Evolutionary conservation across 2,888 invertebrate species (phyloP), one percentile per base, ranked within the genome.

Genomic region (Strigamia transsilvanica): DNA sequence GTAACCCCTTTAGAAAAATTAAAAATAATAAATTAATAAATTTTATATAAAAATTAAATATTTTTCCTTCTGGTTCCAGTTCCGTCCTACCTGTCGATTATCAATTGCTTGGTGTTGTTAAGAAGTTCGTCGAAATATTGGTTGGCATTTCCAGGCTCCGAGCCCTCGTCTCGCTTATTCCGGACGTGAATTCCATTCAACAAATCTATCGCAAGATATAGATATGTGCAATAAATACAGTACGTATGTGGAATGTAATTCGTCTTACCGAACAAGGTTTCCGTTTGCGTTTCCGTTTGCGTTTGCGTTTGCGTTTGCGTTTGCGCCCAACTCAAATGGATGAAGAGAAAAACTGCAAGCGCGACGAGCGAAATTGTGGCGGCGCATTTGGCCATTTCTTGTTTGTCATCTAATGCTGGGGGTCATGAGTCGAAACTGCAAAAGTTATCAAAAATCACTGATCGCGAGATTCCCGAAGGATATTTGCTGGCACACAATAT

Each of bases 81-180:
- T n/a, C n/a, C 27, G 27, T n/a, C 6, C 38, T n/a, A 80, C 80
- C 80, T 46, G 23, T 80, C 80, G 46, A 80, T 23, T 10, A 80
- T 51, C 23, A 80, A 56, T 27, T 80, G 21, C 10, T 46, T 42
- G 0, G 80, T 80, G 27, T 80, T 80, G 21, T 80, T 80, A n/a
- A 80, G 80, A 23, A 80, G 23, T 51, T 80, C 46, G 21, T 80
- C 80, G 32, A 80, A 80, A 10, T 51, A 80, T 46, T 46, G 21
- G 27, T 80, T 80, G 23, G 80, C 80, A 80, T 80, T 80, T 10
- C 80, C 80, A 7, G 42, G 80, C 46, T 80, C 80, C 2, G 80
- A 51, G 6, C 18, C 80, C 3, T 79, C 79, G 12, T 51, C n/a
- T 5, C 79, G 38, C 23, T 79, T 79, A 23, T 1, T 38, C 13